Evolutionary conservation across 1,140 invertebrate genomes (phyloP).

Genomic region (Drosophila equinoxialis): DNA sequence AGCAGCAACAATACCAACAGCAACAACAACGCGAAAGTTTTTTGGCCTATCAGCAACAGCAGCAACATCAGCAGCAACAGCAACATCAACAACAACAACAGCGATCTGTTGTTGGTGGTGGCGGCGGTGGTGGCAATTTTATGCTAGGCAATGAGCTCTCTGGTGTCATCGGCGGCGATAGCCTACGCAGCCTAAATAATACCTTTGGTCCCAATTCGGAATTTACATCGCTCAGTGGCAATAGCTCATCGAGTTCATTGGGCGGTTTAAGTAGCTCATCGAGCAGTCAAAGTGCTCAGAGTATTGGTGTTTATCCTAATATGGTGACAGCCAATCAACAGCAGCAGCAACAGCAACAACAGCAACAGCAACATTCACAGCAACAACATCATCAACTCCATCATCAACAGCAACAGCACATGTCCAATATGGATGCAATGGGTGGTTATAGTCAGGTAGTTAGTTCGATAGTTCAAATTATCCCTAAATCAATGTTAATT

Average conservation of each 20-base stretch:
- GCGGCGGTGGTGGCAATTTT: constrained; percentile 58
- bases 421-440: constrained; percentile 80
- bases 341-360: constrained; percentile 44
- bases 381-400: constrained; percentile 47
- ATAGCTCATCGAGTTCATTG: constrained; percentile 47
- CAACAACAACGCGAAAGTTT: constrained; percentile 59
- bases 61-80: constrained; percentile 44
- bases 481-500: neutral
- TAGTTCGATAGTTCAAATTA: constrained; percentile 4
- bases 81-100: constrained; percentile 51
- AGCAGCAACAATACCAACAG: constrained; percentile 31
- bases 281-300: constrained; percentile 66
- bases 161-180: constrained; percentile 72
- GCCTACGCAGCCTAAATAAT: constrained; percentile 79
- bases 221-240: constrained; percentile 66
- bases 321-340: constrained; percentile 69
- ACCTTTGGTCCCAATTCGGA: constrained; percentile 80
- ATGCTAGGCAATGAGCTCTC: constrained; percentile 77
- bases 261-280: constrained; percentile 61
- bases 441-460: constrained; percentile 81
- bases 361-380: constrained; percentile 36
- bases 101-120: constrained; percentile 41
- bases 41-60: constrained; percentile 67
- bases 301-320: constrained; percentile 50
- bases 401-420: constrained; percentile 63